These are phyloP conservation scores for Arremon aurantiirostris DNA, from an alignment of 2,797 vertebrate species.

Conservation along the genomic window DNA sequence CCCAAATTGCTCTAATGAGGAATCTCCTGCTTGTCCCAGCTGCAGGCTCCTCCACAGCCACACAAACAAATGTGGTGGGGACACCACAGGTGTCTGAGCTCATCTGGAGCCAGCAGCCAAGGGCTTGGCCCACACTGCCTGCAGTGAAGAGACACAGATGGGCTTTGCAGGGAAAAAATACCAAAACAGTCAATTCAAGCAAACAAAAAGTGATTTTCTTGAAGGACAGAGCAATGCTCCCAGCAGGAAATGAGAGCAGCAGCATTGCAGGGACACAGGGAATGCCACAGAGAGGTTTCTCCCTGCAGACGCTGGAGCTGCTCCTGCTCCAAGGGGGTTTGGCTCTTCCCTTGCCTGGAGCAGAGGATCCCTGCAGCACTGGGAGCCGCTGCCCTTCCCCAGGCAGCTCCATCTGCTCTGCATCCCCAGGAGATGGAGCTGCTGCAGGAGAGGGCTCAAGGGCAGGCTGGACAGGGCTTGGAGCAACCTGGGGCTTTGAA, in stretches of 20 bases:
- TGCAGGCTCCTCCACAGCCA: not conserved
- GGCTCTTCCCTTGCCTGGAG: not conserved
- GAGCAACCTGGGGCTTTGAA: not conserved
- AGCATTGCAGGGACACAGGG: not conserved
- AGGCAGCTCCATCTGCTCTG: not conserved
- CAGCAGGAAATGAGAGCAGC: not conserved
- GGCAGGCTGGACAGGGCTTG: not conserved
- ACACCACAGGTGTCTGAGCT: not conserved
- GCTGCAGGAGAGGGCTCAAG: not conserved
- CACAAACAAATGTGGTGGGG: not conserved
- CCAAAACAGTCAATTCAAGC: not conserved
- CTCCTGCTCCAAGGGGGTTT: not conserved
- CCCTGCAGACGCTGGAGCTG: not conserved
- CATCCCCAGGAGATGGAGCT: not conserved
- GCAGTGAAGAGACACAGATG: not conserved
- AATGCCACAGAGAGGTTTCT: not conserved
- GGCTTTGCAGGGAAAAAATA: fast-evolving
- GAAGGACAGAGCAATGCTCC: not conserved
- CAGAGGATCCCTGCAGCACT: not conserved
- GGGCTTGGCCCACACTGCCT: not conserved
- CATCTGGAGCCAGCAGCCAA: not conserved
- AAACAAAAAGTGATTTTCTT: not conserved
- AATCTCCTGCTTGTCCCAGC: not conserved
- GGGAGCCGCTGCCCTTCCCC: not conserved
- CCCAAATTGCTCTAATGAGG: not conserved